A percentile compares a stretch with the other conserved stretches of the same genome.
phyloP scores from a whole-genome alignment of 2,797 vertebrate species.

The Ceryle rudis region DNA sequence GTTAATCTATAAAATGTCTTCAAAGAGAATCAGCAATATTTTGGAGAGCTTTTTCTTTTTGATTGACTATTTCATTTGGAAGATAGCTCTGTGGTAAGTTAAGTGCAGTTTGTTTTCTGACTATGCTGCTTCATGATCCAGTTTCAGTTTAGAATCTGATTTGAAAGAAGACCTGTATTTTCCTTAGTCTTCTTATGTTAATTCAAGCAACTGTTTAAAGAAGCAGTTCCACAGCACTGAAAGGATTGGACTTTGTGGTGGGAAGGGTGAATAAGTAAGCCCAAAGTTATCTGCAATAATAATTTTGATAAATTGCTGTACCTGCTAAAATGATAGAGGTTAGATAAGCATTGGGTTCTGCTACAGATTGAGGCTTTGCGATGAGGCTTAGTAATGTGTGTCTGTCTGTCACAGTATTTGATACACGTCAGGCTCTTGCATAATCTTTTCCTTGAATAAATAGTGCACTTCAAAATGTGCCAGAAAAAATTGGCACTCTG shows the following conservation, averaged over 20 bases:
- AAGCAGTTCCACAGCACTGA: not conserved
- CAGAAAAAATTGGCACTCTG: not conserved
- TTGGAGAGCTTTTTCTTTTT: not conserved
- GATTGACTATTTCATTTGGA: not conserved
- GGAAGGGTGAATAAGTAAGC: not conserved
- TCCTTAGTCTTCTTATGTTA: not conserved
- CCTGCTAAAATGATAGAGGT: not conserved
- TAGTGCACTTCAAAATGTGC: not conserved
- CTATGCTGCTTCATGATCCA: not conserved
- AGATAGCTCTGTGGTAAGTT: not conserved
- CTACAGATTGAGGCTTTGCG: not conserved
- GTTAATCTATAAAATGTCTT: not conserved
- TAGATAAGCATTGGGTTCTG: not conserved
- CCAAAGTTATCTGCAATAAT: not conserved
- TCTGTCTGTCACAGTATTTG: not conserved
- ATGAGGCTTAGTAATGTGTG: not conserved
- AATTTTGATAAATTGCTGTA: not conserved
- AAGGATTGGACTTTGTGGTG: not conserved
- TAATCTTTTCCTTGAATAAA: slow-evolving; percentile 24
- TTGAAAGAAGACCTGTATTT: not conserved
- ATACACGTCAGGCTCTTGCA: not conserved
- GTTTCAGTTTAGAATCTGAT: not conserved
- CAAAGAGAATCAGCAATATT: not conserved
- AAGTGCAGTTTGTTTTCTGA: not conserved
- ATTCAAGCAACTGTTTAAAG: not conserved